These are phyloP conservation scores for Drosophila kanapiae DNA, from an alignment of 1,140 invertebrate genomes.

Conservation along the genomic window DNA sequence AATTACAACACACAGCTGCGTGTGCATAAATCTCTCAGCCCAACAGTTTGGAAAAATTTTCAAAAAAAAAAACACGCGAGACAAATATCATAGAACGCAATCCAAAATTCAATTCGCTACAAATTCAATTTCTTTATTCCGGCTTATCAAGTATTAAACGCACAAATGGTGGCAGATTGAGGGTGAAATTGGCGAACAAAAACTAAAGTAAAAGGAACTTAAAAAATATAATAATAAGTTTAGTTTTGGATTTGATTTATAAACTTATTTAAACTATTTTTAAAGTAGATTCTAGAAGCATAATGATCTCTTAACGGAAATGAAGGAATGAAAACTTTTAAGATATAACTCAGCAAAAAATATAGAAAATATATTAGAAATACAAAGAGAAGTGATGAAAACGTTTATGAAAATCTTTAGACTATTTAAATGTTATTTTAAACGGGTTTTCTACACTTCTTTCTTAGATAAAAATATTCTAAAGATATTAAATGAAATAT, in stretches of 20 bases:
- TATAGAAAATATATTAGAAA: background rate
- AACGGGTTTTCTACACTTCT: no score
- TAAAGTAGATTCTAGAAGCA: background rate
- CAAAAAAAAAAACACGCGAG: conserved; percentile 28
- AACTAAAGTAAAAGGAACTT: background rate
- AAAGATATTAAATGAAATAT: background rate
- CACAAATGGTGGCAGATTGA: conserved; percentile 34
- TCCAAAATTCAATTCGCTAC: conserved; percentile 66
- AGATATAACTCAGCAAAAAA: background rate
- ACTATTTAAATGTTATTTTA: no score
- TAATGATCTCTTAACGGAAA: background rate
- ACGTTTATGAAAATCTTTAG: no score
- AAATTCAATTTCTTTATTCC: conserved; percentile 29
- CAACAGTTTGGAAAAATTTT: conserved; percentile 55
- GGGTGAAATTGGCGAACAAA: no score
- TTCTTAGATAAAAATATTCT: background rate
- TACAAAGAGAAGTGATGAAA: background rate
- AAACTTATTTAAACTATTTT: background rate
- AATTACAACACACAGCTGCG: conserved; percentile 82
- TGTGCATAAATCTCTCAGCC: conserved; percentile 74
- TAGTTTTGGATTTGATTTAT: background rate
- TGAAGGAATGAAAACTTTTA: no score
- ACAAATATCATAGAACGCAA: conserved; percentile 29
- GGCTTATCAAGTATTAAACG: conserved; percentile 71
- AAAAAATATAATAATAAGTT: background rate